Conservation (phyloP, 2,113 vertebrate genomes). For the Opisthocomus hoazin region DNA sequence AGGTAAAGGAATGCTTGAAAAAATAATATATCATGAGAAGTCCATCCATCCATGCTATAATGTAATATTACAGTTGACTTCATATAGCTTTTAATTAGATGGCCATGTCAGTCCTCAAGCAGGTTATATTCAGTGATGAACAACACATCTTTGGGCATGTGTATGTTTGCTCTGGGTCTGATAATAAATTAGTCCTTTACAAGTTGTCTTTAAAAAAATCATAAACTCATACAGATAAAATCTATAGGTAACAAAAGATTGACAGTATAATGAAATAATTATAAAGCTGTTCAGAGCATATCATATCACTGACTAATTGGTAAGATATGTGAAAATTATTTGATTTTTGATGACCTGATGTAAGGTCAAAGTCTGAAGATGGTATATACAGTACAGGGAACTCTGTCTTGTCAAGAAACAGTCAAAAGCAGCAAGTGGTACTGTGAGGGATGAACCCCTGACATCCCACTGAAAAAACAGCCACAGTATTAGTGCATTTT, state of each 20-base stretch:
- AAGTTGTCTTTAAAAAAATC: neutral
- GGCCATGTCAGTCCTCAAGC: neutral
- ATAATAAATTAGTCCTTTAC: neutral
- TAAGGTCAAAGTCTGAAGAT: neutral
- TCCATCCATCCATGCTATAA: neutral
- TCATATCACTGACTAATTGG: neutral
- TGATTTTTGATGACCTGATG: neutral
- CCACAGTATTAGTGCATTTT: neutral
- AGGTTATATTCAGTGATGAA: neutral
- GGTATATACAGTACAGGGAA: neutral
- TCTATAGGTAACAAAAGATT: neutral
- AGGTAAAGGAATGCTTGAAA: conserved; percentile 71
- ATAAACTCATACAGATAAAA: neutral
- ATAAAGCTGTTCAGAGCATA: neutral
- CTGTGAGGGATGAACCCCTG: neutral
- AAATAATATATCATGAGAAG: neutral
- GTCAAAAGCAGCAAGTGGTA: neutral
- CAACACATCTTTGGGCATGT: neutral
- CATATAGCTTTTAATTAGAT: neutral
- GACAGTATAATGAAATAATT: neutral
- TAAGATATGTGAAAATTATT: neutral
- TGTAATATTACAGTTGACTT: neutral
- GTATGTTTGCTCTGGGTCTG: neutral
- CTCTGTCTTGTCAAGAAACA: neutral
- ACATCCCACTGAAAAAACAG: neutral